Percentiles rank a stretch among this genome's conserved stretches.
phyloP scores from a whole-genome alignment of 2,113 vertebrate species.

The Heterocephalus glaber region DNA sequence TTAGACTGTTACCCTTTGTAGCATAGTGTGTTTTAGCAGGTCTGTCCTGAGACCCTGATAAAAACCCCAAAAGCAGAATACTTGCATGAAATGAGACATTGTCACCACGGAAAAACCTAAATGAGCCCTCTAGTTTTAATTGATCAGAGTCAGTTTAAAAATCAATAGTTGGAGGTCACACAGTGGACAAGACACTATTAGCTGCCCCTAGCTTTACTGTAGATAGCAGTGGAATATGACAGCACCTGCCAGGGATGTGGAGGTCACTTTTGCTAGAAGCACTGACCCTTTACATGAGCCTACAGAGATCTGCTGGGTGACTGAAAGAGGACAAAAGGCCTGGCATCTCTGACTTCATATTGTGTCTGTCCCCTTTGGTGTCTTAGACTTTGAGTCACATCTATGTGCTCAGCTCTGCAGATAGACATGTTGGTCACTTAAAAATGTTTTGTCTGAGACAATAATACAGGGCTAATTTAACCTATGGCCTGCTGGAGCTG shows the following conservation, averaged over 20 bases:
- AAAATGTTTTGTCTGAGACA: not conserved
- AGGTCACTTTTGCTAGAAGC: not conserved
- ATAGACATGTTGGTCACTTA: not conserved
- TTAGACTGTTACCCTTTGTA: not conserved
- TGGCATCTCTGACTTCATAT: not conserved
- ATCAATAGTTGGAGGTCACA: not conserved
- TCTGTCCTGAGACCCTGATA: not conserved
- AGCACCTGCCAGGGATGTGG: not conserved
- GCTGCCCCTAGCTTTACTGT: not conserved
- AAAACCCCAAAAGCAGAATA: not conserved
- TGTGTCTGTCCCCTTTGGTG: not conserved
- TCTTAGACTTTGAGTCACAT: not conserved
- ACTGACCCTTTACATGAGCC: not conserved
- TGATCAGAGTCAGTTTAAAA: not conserved
- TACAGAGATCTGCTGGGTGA: not conserved
- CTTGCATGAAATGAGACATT: not conserved
- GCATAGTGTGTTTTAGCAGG: not conserved
- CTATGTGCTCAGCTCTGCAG: not conserved
- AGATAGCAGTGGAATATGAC: not conserved
- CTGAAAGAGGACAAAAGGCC: not conserved
- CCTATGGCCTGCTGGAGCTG: not conserved
- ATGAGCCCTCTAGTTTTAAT: not conserved
- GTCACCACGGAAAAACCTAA: not conserved
- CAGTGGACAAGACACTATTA: not conserved
- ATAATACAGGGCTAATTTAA: not conserved